Base-by-base conservation (phyloP, 2,113 vertebrate genomes). In the Nothocercus julius region DNA sequence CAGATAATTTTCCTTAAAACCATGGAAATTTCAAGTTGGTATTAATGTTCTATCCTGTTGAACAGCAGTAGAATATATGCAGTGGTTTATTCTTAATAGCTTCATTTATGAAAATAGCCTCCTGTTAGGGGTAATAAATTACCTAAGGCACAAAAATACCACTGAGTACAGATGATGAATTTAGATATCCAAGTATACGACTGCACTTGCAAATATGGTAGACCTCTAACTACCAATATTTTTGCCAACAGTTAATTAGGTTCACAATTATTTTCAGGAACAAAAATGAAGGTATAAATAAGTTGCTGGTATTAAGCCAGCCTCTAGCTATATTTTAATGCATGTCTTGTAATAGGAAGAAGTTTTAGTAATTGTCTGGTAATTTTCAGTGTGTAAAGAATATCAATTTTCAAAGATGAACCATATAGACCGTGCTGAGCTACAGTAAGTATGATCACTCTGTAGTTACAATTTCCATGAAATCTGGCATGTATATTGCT, bases 201-300 rank as follows among this genome's bases (percentile, higher is more conserved):
- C 67, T 94, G 86, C 95, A 95, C 88, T 92, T 96, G 94, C 93
- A 95, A 94, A 70, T 76, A 15, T 18, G 88, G 95, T 44, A 87
- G 77, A 92, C 88, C 80, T 93, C 62, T 92, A 90, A 95, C 82
- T 92, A 77, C 92, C 90, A 94, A 34, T 95, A 90, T 93, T 88
- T 95, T 97, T 95, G 94, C 94, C 95, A 96, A 73, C 80, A 87
- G 90, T 94, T 97, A 96, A 96, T 97, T 97, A 94, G 74, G 62
- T 92, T 90, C 90, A 92, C 78, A 92, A 92, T 96, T 96, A 96
- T 95, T 94, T 97, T 94, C 92, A 79, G 90, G 90, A 90, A 62
- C 69, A 85, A 96, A 96, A 96, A 58, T 93, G 80, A 42, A 92
- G 93, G 66, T 83, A 94, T 94, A 92, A 96, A 97, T 90, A 92